Conservation (phyloP, 2,888 invertebrate genomes). For the Operophtera brumata region DNA sequence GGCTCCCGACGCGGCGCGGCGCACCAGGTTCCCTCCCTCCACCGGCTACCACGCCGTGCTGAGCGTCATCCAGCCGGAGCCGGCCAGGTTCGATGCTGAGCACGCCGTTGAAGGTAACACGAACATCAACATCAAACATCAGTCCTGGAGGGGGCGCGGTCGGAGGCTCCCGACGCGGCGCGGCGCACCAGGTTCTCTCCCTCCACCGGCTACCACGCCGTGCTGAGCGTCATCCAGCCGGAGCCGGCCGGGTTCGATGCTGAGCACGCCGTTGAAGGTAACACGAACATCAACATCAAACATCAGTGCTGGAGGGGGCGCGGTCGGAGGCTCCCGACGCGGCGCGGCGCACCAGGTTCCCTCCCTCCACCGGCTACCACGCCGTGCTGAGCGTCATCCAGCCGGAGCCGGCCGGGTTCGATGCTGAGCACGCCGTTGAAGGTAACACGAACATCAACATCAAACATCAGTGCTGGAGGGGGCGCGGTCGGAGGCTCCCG, state of each 20-base stretch:
- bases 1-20: conserved; percentile 56
- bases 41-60: conserved; percentile 82
- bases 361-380: conserved; percentile 57
- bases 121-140: conserved; percentile 76
- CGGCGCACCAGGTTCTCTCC: conserved; percentile 64
- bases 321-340: conserved; percentile 56
- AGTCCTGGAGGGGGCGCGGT: conserved; percentile 60
- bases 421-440: conserved; percentile 84
- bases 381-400: conserved; percentile 91
- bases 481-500: conserved; percentile 58
- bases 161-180: conserved; percentile 55
- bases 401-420: conserved; percentile 86
- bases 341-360: conserved; percentile 61
- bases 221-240: conserved; percentile 91
- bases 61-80: conserved; percentile 89
- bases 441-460: conserved; percentile 78
- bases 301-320: conserved; percentile 62
- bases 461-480: conserved; percentile 67
- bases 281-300: conserved; percentile 67
- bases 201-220: conserved; percentile 72
- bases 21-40: conserved; percentile 60
- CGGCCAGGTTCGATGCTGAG: conserved; percentile 85
- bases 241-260: conserved; percentile 86
- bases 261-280: conserved; percentile 83
- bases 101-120: conserved; percentile 82